These are phyloP conservation scores for Tapirus terrestris DNA, from an alignment of 2,113 vertebrate species.

Conservation along the genomic window DNA sequence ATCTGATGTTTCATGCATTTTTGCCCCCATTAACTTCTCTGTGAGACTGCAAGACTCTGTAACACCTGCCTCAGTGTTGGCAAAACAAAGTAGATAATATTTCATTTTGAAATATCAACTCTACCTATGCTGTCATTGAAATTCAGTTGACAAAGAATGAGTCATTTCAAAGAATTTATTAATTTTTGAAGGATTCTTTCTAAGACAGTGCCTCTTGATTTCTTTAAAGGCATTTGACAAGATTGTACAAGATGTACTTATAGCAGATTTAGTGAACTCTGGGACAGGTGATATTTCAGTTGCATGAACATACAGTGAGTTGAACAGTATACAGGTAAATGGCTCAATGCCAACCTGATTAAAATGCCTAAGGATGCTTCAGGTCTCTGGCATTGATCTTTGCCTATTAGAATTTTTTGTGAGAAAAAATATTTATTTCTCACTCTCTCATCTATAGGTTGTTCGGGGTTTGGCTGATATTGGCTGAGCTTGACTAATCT, in stretches of 20 bases:
- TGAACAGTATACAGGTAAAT: neutral
- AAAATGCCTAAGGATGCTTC: neutral
- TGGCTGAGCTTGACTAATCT: neutral
- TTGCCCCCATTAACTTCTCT: too few relatives aligned
- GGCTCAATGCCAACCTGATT: neutral
- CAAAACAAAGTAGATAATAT: neutral
- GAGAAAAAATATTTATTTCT: slow-evolving; percentile 5
- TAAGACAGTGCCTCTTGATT: neutral
- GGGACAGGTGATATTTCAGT: neutral
- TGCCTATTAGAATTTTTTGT: neutral
- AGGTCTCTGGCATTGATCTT: neutral
- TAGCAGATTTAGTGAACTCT: neutral
- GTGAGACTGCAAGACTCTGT: neutral
- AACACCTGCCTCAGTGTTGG: neutral
- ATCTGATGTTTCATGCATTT: neutral
- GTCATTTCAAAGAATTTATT: neutral
- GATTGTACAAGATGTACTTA: neutral
- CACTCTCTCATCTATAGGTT: neutral
- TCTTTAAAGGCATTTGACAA: slow-evolving; percentile 11
- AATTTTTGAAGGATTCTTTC: neutral
- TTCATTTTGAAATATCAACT: slow-evolving; percentile 23
- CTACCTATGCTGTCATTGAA: neutral
- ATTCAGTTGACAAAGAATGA: neutral
- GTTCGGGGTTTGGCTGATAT: neutral
- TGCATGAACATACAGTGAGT: neutral